Conservation (phyloP, 1,140 invertebrate genomes). For the Heliconius eleuchia region DNA sequence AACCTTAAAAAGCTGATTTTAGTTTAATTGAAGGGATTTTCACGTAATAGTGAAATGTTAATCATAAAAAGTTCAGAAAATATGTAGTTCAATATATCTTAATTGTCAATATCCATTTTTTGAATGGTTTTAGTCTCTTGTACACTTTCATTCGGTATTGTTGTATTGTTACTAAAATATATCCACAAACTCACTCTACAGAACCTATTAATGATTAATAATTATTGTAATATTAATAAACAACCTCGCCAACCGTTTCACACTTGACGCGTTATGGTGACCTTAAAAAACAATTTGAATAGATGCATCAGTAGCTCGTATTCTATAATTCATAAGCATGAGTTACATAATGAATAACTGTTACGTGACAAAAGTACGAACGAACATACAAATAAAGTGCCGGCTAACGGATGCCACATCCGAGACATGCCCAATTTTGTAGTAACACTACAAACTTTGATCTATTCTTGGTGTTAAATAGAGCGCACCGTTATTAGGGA, state of each 20-base stretch:
- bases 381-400: slow-evolving; percentile 13
- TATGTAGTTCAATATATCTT: no score
- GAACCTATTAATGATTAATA: not conserved
- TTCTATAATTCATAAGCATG: not conserved
- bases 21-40: no score
- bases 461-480: slow-evolving; percentile 68
- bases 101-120: no score
- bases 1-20: no score
- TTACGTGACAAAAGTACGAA: not conserved
- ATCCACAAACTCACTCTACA: no score
- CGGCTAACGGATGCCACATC: slow-evolving; percentile 50
- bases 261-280: not conserved
- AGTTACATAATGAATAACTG: not conserved
- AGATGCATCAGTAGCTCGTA: not conserved
- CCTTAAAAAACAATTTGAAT: slow-evolving; percentile 10
- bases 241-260: not conserved
- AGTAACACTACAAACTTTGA: slow-evolving; percentile 51
- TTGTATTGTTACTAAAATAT: no score
- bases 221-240: not conserved
- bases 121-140: no score
- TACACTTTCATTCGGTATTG: no score
- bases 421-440: slow-evolving; percentile 30
- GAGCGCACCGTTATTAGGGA: slow-evolving; percentile 53
- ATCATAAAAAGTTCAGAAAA: no score
- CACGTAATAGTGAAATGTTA: no score